Base-by-base conservation (phyloP, 35 echinoderm and acorn worm species). In the Ophioderma brevispina region DNA sequence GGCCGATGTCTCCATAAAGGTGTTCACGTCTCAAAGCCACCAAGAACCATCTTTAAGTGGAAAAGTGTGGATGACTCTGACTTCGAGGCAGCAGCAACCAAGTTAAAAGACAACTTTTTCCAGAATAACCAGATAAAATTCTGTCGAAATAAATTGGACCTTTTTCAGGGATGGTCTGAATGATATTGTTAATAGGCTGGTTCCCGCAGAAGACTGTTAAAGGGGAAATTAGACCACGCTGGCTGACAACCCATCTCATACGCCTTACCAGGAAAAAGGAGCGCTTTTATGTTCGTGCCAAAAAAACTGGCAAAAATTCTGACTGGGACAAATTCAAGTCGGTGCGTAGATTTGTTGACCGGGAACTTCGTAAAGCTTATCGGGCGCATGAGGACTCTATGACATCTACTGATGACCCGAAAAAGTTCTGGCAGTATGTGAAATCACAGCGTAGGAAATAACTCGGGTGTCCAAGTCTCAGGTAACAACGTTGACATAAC, bases 401-500 rank as follows among this genome's bases (percentile, higher is more conserved):
- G n/a, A n/a, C n/a, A n/a, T n/a, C n/a, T n/a, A n/a, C n/a, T n/a
- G n/a, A n/a, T n/a, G n/a, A n/a, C n/a, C n/a, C n/a, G n/a, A n/a
- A 80, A 14, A 13, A 37, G 78, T 80, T 80, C 35, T 80, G 78
- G 78, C 78, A 14, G 0, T 80, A 80, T 80, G 23, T 70, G 6
- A 70, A 80, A 80, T 80, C 78, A 0, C 82, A 85, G 17, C 82
- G 82, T 32, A 85, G 46, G n/a, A 85, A 85, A 85, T n/a, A 63
- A 63, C 15, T 0, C 43, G 14, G 82, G 82, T 11, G 13, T 85
- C 32, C 42, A 85, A 32, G 46, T 63, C 0, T 39, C 35, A 30
- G 49, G 56, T 1, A 56, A 63, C 13, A 25, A 63, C 31, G 31
- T 77, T 39, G 64, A 77, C 64, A 87, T 87, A 39, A 87, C 5